Conservation (phyloP, 35 echinoderm and acorn worm genomes). For the Chiridota heheva region DNA sequence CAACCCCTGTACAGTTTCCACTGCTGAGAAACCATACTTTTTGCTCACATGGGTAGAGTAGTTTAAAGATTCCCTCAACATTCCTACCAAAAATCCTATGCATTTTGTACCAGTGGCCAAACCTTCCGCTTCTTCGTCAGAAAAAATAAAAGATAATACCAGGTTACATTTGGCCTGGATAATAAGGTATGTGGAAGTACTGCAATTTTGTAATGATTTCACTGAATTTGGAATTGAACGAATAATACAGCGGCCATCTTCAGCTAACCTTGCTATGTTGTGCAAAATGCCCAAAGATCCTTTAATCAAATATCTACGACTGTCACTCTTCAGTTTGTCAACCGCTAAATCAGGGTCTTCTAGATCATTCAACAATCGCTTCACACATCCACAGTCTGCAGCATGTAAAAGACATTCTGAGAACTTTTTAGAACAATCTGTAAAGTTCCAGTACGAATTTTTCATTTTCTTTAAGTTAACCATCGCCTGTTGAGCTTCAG, state of each 20-base stretch:
- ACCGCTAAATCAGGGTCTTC: slow-evolving; percentile 59
- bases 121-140: slow-evolving; percentile 65
- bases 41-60: slow-evolving; percentile 70
- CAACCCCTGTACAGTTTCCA: slow-evolving; percentile 70
- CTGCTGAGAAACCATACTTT: slow-evolving; percentile 66
- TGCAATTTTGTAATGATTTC: slow-evolving; percentile 34
- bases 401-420: slow-evolving; percentile 43
- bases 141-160: slow-evolving; percentile 69
- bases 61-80: slow-evolving; percentile 67
- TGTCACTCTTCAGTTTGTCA: slow-evolving; percentile 57
- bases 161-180: slow-evolving; percentile 62
- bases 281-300: slow-evolving; percentile 72
- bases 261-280: slow-evolving; percentile 56
- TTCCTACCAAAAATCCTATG: slow-evolving; percentile 74
- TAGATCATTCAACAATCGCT: slow-evolving; percentile 62
- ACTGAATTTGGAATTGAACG: slow-evolving; percentile 36
- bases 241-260: slow-evolving; percentile 37
- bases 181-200: slow-evolving; percentile 61
- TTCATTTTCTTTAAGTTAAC: slow-evolving; percentile 27
- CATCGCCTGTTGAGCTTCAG: slow-evolving; percentile 18
- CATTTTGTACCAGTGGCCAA: slow-evolving; percentile 40
- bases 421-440: slow-evolving; percentile 49
- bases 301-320: slow-evolving; percentile 57
- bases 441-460: slow-evolving; percentile 78
- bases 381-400: slow-evolving; percentile 41